Evolutionary conservation across 1,140 invertebrate species (phyloP), one percentile per base, ranked within the genome.

Genomic region (Spodoptera litura): DNA sequence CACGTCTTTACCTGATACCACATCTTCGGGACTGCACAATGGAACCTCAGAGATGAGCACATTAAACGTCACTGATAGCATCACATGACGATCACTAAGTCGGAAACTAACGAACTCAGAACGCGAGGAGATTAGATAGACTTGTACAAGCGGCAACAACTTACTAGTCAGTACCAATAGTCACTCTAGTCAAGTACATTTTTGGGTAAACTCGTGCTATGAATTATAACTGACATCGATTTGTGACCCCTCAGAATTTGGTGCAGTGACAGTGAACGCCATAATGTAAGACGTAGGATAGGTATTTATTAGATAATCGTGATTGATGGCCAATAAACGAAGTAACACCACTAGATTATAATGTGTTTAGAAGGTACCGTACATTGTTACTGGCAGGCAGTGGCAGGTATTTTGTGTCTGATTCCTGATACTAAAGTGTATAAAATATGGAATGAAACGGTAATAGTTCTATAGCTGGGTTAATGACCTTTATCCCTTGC

Each of bases 51-150:
- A 78, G 52, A 81, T 83, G 68, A 79, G 79, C 20, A 44, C 53
- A 38, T 59, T 56, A 25, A 83, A 81, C 59, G 62, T 77, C n/a
- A 87, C 84, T 8, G 86, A 78, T 31, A 80, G 27, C n/a, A 62
- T 85, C 78, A 91, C 88, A 89, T 91, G 88, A 86, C 81, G 53
- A n/a, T 20, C n/a, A 56, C 31, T 52, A 15, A 38, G 13, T 20
- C 58, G 49, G 5, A n/a, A 52, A 27, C 25, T 15, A 35, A 52
- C 25, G 12, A 59, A 61, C 49, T 9, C 61, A 55, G 13, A 56
- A 38, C 31, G 56, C 10, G 49, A 27, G 66, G 52, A 70, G 12
- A 38, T 71, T 71, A 52, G 31, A 49, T 11, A 12, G 5, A 62
- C 49, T 70, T 44, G 38, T 44, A 44, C 4, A 6, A 44, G 4